phyloP scores from a whole-genome alignment of 2,113 vertebrate species.

The Nothocercus julius region DNA sequence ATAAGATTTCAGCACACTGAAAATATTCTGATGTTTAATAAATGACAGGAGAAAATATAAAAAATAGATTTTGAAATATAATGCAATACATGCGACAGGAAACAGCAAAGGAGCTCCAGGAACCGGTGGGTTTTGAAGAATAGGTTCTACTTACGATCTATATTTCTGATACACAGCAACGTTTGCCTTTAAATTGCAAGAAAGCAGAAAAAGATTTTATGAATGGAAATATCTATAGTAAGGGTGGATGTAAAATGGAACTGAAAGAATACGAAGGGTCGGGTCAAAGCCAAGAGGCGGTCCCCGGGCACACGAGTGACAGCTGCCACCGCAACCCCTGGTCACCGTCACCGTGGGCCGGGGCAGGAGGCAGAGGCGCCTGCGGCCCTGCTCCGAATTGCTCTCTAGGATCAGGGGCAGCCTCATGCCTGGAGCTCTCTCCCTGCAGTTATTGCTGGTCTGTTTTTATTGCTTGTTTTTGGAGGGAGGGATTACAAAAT shows the following conservation, averaged over 20 bases:
- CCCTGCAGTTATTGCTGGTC: not conserved
- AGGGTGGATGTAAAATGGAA: slow-evolving; percentile 57
- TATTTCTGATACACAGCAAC: slow-evolving; percentile 72
- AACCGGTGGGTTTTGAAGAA: slow-evolving; percentile 67
- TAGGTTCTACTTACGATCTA: slow-evolving; percentile 48
- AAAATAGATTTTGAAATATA: slow-evolving; percentile 60
- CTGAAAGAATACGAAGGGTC: slow-evolving; percentile 56
- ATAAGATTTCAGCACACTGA: slow-evolving; percentile 22
- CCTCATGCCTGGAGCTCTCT: not conserved
- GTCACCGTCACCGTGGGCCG: not conserved
- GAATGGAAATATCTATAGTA: slow-evolving; percentile 60
- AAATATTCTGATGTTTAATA: slow-evolving; percentile 74
- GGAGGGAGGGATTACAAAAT: not conserved
- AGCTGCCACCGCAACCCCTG: not conserved
- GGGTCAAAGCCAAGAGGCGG: slow-evolving; percentile 52
- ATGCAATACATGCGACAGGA: slow-evolving; percentile 63
- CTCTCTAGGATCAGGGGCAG: not conserved
- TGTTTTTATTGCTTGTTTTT: accelerated
- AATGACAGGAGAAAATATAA: slow-evolving; percentile 59
- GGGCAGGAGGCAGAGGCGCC: not conserved
- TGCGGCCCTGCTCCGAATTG: not conserved
- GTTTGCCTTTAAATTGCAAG: slow-evolving; percentile 58
- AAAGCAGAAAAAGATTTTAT: slow-evolving; percentile 57
- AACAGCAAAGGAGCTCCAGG: slow-evolving; percentile 71
- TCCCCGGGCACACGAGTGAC: slow-evolving; percentile 23